Percentiles rank a stretch among this genome's conserved stretches.
Conservation (phyloP, 2,888 invertebrate genomes). For the Geotrupes spiniger region DNA sequence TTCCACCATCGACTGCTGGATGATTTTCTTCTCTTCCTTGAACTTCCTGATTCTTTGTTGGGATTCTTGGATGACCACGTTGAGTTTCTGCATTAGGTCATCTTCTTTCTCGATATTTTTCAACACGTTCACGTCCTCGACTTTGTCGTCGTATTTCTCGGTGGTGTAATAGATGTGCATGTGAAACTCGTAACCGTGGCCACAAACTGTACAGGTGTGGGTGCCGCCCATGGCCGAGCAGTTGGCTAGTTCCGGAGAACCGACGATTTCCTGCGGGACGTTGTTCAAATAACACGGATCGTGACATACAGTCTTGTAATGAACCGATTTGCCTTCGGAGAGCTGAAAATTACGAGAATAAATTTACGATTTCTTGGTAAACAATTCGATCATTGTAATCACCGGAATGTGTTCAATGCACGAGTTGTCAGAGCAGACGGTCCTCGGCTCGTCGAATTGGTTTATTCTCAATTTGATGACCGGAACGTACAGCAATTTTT, state of each 20-base stretch:
- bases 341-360: constrained; percentile 16
- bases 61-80: background rate
- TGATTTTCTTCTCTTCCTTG: constrained; percentile 32
- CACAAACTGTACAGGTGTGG: constrained; percentile 33
- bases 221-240: constrained; percentile 35
- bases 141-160: constrained; percentile 30
- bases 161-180: constrained; percentile 43
- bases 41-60: background rate
- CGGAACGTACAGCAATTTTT: constrained; percentile 38
- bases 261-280: constrained; percentile 38
- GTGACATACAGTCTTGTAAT: constrained; percentile 41
- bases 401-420: no score
- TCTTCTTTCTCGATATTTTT: constrained; percentile 3
- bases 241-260: constrained; percentile 33
- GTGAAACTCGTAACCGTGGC: constrained; percentile 37
- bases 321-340: constrained; percentile 36
- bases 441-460: constrained; percentile 35
- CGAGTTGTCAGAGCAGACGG: constrained; percentile 12
- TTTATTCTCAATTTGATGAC: constrained; percentile 35
- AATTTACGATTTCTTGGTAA: background rate
- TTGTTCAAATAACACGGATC: constrained; percentile 38
- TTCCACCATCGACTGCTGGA: constrained; percentile 37
- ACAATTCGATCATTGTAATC: no score
- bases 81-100: background rate
- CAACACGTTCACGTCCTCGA: constrained; percentile 31